Evolutionary conservation across 2,888 invertebrate species (phyloP), one percentile per base, ranked within the genome.

Genomic region (Unio delphinus): DNA sequence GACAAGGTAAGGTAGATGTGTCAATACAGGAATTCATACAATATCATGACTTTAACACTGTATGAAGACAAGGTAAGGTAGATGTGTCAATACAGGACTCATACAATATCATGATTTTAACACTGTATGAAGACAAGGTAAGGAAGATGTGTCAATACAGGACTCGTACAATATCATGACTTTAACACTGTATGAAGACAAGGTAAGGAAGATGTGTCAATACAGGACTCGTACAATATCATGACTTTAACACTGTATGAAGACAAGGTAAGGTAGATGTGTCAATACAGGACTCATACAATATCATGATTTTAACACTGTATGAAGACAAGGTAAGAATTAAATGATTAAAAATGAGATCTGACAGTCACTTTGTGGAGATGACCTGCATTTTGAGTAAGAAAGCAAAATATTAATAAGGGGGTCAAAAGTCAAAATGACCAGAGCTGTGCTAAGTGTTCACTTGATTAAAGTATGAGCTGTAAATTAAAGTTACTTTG

Each of bases 121-220:
- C 98, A 20, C 92, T 99, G 77, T 97, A 98, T 89, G 93, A 96
- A 76, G 98, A 99, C 89, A 99, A 98, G 93, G 96, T 96, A 90
- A 87, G 72, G 65, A 18, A 20, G 17, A n/a, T 15, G 56, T 23
- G 11, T 34, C 7, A 34, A 1, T 34, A 34, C 34, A 34, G 34
- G 34, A 34, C 34, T 7, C 7, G 8, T 34, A 34, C 1, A 34
- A 8, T 7, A 34, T 95, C 0, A 95, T 94, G 91, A 97, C 97
- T 60, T 99, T 99, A 60, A 96, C 98, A 20, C 92, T 99, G 77
- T 97, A 98, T 89, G 93, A 96, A 76, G 98, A 99, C 89, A 99
- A 98, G 93, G 96, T 96, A 90, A 87, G 72, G 65, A 18, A 20
- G 17, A n/a, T 15, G 56, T 23, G 11, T 34, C 7, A 34, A 1